Evolutionary conservation across 2,113 vertebrate genomes (phyloP).

Genomic region (Clarias magur): DNA sequence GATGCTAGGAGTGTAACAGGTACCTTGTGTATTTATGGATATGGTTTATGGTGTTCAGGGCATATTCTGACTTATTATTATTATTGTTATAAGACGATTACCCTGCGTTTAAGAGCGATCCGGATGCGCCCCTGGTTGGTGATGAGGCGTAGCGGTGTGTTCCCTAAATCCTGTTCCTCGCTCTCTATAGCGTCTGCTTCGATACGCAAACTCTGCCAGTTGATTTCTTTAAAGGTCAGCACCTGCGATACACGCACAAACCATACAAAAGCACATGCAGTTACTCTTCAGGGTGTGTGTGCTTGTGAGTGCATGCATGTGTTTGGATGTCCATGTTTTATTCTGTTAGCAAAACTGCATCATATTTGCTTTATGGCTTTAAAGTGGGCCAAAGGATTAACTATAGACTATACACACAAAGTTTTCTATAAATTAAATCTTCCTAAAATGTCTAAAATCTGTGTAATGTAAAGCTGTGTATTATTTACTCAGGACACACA

Average conservation of each 20-base stretch:
- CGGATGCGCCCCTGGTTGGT: constrained; percentile 95
- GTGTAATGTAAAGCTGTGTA: too few relatives aligned
- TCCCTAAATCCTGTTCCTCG: constrained; percentile 85
- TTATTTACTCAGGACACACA: too few relatives aligned
- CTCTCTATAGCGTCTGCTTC: constrained; percentile 93
- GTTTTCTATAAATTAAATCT: too few relatives aligned
- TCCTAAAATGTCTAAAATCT: too few relatives aligned
- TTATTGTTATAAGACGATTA: constrained; percentile 52
- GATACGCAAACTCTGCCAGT: constrained; percentile 94
- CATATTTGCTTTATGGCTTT: too few relatives aligned
- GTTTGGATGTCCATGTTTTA: constrained; percentile 13
- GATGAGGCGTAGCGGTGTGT: constrained; percentile 91
- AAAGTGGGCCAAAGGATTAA: too few relatives aligned
- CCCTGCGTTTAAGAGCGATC: constrained; percentile 94
- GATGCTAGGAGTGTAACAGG: background rate
- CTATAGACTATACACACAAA: too few relatives aligned
- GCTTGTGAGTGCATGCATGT: background rate
- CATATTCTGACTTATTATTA: background rate
- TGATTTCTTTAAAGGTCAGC: constrained; percentile 96
- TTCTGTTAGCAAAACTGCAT: background rate
- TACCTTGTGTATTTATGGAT: background rate
- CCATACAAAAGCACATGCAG: constrained; percentile 1
- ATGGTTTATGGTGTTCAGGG: background rate
- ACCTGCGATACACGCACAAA: constrained; percentile 73
- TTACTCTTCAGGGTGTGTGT: background rate